Percentiles rank a stretch among this genome's conserved stretches.
Evolutionary conservation across 2,888 invertebrate genomes (phyloP).

Genomic region (Caenorhabditis parvicauda): DNA sequence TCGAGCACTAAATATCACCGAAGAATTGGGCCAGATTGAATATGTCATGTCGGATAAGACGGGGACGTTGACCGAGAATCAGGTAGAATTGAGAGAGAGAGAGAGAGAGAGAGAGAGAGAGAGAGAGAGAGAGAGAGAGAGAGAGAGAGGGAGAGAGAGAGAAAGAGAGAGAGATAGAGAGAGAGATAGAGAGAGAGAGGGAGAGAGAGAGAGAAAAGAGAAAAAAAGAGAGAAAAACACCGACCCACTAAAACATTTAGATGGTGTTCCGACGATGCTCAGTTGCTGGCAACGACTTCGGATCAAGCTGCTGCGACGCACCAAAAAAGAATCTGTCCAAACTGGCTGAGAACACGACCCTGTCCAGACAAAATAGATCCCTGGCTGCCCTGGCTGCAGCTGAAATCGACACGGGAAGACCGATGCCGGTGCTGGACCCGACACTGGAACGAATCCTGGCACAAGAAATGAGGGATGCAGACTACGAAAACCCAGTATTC

Average conservation of each 20-base stretch:
- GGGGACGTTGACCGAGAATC: conserved; percentile 93
- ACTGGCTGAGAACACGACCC: conserved; percentile 14
- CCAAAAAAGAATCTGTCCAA: no score
- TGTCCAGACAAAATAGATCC: conserved; percentile 10
- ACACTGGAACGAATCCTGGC: conserved; percentile 16
- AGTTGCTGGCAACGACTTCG: conserved; percentile 84
- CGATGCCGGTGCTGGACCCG: conserved; percentile 14
- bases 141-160: no score
- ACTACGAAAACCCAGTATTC: conserved; percentile 31
- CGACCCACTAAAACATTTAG: conserved; percentile 61
- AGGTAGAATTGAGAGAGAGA: conserved; percentile 29
- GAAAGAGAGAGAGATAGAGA: no score
- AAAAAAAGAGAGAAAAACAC: no score
- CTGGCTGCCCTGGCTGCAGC: conserved; percentile 25
- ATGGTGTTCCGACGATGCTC: conserved; percentile 92
- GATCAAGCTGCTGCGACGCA: no score
- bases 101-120: no score
- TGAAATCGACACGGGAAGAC: conserved; percentile 20
- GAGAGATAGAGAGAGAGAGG: no score
- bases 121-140: no score
- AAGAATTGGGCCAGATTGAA: conserved; percentile 89
- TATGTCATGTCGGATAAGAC: conserved; percentile 98
- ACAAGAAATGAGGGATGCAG: conserved; percentile 3
- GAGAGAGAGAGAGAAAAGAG: no score
- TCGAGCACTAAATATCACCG: conserved; percentile 77